Evolutionary conservation across 2,888 invertebrate genomes (phyloP).

Genomic region (Desoria tigrina): DNA sequence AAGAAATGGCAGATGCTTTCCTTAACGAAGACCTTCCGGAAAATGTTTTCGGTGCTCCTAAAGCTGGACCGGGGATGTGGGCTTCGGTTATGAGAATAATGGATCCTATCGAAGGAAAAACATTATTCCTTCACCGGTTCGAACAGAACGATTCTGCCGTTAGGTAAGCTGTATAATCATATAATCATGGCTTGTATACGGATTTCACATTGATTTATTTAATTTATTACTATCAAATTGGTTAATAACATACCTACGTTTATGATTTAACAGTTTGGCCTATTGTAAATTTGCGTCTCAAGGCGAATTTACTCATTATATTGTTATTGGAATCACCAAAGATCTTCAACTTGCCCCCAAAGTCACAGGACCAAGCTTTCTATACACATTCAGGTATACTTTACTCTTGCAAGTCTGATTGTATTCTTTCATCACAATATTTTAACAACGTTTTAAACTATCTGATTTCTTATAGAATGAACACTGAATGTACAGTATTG

Average conservation of each 20-base stretch:
- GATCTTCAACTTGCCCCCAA: constrained; percentile 87
- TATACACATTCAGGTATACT: constrained; percentile 78
- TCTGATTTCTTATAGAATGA: constrained; percentile 59
- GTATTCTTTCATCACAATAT: too few species aligned
- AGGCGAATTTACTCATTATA: constrained; percentile 65
- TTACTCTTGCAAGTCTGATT: too few species aligned
- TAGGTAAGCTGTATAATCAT: constrained; percentile 61
- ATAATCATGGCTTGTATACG: background rate
- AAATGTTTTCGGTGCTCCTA: constrained; percentile 90
- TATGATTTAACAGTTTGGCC: constrained; percentile 64
- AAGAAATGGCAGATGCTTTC: constrained; percentile 96
- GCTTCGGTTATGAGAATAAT: constrained; percentile 85
- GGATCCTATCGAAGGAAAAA: constrained; percentile 78
- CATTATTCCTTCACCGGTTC: constrained; percentile 74
- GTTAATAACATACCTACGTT: background rate
- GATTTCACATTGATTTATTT: constrained; percentile 12
- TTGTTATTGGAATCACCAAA: constrained; percentile 87
- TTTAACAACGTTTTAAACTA: too few species aligned
- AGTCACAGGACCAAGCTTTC: constrained; percentile 75
- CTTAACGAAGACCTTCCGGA: constrained; percentile 92
- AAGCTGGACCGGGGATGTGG: constrained; percentile 93
- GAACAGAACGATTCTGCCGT: constrained; percentile 97
- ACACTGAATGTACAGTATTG: constrained; percentile 75
- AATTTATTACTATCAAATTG: too few species aligned
- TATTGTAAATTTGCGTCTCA: constrained; percentile 75